A percentile compares a stretch with the other conserved stretches of the same genome.
These are phyloP conservation scores for Eulimnadia texana DNA, from an alignment of 1,140 invertebrate genomes.

Conservation along the genomic window DNA sequence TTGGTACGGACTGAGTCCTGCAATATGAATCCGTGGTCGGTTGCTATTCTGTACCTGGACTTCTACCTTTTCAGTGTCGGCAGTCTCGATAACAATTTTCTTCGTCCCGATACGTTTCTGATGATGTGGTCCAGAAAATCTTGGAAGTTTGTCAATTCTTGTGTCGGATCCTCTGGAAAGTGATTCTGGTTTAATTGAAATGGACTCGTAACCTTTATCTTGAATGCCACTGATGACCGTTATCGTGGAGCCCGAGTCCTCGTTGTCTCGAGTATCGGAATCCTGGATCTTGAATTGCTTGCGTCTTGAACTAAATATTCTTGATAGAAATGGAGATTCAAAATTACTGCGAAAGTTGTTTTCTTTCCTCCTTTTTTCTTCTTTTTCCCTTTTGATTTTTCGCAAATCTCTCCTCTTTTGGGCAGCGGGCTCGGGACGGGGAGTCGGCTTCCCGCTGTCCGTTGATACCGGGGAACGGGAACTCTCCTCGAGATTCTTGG, in stretches of 20 bases:
- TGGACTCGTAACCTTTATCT: constrained; percentile 15
- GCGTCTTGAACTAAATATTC: constrained; percentile 1
- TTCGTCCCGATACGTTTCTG: neutral
- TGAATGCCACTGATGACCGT: neutral
- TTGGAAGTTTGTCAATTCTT: no score
- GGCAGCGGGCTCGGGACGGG: neutral
- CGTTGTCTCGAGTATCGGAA: neutral
- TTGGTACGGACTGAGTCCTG: constrained; percentile 12
- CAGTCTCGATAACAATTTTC: neutral
- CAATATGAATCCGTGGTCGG: constrained; percentile 9
- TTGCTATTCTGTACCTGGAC: neutral
- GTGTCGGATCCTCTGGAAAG: no score
- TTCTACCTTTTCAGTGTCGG: neutral
- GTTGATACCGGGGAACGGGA: no score
- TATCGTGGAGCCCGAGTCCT: neutral
- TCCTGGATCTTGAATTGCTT: neutral
- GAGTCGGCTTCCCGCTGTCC: neutral
- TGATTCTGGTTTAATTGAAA: constrained; percentile 8
- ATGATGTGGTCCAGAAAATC: neutral
- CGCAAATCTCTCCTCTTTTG: constrained; percentile 4
- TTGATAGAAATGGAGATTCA: neutral
- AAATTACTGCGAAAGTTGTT: constrained; percentile 3
- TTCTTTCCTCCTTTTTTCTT: constrained; percentile 14
- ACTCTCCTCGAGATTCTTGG: neutral
- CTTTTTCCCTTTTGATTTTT: constrained; percentile 12